Evolutionary conservation across 2,888 invertebrate genomes (phyloP).

Genomic region (Drosophila infuscata): DNA sequence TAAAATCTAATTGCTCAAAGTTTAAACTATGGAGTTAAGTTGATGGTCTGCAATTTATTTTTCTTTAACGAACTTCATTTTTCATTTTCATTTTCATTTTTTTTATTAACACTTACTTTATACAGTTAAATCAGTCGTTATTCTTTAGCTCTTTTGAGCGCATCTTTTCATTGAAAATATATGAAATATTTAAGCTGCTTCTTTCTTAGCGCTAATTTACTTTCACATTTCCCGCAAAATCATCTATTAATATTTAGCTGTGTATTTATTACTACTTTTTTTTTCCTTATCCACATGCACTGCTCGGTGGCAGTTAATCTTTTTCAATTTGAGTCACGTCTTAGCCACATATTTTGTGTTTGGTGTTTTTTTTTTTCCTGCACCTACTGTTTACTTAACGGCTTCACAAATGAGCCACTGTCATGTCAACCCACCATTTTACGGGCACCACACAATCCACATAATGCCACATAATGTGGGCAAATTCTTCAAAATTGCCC

Average conservation of each 20-base stretch:
- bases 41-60: not conserved
- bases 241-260: not conserved
- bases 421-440: constrained; percentile 68
- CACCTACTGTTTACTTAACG: constrained; percentile 42
- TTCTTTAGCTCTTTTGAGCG: too few species aligned
- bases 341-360: constrained; percentile 9
- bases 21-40: not conserved
- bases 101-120: too few species aligned
- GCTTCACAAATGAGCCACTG: constrained; percentile 64
- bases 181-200: not conserved
- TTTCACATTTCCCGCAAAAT: not conserved
- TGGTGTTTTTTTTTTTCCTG: constrained; percentile 3
- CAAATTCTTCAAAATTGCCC: constrained; percentile 74
- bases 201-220: not conserved
- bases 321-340: constrained; percentile 18
- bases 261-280: not conserved
- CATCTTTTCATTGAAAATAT: not conserved
- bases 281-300: not conserved
- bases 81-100: too few species aligned
- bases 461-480: constrained; percentile 49
- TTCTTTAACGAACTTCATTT: too few species aligned
- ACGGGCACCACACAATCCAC: constrained; percentile 35
- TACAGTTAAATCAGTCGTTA: not conserved
- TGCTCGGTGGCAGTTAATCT: constrained; percentile 5
- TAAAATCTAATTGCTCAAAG: too few species aligned